These are phyloP conservation scores for Ailuropoda melanoleuca DNA, from an alignment of 2,113 vertebrate genomes.

Conservation along the genomic window DNA sequence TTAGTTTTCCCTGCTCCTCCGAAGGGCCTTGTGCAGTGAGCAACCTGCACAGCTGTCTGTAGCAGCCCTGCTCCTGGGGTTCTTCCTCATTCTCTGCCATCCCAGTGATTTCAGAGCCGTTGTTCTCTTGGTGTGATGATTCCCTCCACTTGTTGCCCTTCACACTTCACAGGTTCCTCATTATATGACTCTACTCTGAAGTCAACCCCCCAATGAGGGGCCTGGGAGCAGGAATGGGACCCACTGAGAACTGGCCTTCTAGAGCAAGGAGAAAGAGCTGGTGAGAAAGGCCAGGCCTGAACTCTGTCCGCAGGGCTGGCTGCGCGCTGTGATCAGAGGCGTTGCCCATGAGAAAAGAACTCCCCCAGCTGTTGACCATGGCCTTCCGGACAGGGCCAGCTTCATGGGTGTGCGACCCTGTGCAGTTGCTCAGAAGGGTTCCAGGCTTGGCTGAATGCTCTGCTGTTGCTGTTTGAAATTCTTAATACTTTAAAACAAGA, in stretches of 20 bases:
- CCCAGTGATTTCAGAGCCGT: neutral
- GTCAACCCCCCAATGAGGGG: neutral
- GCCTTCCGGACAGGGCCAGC: neutral
- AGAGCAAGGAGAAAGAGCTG: neutral
- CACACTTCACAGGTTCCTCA: neutral
- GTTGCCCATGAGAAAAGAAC: neutral
- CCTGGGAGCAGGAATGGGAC: neutral
- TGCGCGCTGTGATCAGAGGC: too few species aligned
- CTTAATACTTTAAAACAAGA: neutral
- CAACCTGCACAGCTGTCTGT: accelerated
- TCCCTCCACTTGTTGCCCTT: neutral
- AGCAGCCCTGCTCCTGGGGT: neutral
- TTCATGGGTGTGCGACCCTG: accelerated
- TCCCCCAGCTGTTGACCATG: accelerated
- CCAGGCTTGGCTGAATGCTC: neutral
- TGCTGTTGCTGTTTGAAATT: neutral
- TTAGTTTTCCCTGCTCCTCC: neutral
- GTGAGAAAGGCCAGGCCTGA: neutral
- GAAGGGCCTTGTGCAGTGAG: neutral
- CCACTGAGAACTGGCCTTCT: neutral
- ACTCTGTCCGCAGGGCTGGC: neutral
- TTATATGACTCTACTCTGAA: neutral
- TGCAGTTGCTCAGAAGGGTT: neutral
- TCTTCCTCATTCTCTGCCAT: neutral
- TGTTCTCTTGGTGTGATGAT: neutral